Evolutionary conservation across 2,113 vertebrate species (phyloP), one percentile per base, ranked within the genome.

Genomic region (Isurus oxyrinchus): DNA sequence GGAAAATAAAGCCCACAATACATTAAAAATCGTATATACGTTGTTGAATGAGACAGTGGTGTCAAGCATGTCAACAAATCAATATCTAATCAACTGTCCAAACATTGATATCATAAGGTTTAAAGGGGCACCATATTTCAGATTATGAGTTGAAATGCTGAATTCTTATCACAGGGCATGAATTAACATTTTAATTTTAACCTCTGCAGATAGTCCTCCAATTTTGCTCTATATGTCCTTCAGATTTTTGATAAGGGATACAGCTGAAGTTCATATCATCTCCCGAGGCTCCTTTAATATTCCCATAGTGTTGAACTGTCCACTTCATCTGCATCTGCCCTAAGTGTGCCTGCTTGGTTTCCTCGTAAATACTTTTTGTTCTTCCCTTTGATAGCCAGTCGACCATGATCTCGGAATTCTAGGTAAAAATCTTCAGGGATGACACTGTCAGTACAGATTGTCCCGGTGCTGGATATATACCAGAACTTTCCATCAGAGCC

Each of bases 371-470:
- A 99, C 97, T 98, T 98, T 86, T 98, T 98, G 0, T 98, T 98
- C 96, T 98, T 98, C 59, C 98, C 98, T 96, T 99, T 99, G 97
- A 99, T 99, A 96, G 98, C 99, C 59, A 99, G 95, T 0, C 98
- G 98, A 87, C 99, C 99, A 2, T 98, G 98, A 96, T 98, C 99
- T 63, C 98, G 97, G 96, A 99, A 98, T 97, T 99, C 99, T 0
- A 99, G 98, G 97, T 99, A 98, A 98, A 99, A 99, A 96, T 99
- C 99, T 96, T 99, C 99, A 0, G 99, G 97, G 95, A 98, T 98
- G 63, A 99, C 98, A 25, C 99, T 98, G 0, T 99, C 99, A 1
- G 98, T 98, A 97, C 98, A 98, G 96, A 99, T 98, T 0, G 98
- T 97, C 81, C 98, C 98, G 16, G 98, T 98, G 98, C 98, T 98